Evolutionary conservation across 2,888 invertebrate genomes (phyloP), one percentile per base, ranked within the genome.

Genomic region (Polietes domitor): DNA sequence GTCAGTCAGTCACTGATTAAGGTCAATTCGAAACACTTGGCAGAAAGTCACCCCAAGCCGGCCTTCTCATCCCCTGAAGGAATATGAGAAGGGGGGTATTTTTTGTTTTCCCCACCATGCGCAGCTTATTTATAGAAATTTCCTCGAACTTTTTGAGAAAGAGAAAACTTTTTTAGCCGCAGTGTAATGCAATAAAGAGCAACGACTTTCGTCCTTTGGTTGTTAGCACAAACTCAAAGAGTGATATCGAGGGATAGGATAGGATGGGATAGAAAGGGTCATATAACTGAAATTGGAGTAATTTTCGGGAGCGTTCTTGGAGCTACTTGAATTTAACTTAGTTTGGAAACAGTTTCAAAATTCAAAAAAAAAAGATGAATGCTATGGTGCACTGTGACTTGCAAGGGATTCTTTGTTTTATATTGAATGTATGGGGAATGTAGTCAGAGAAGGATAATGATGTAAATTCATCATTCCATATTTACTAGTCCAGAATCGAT

Each of bases 1-100:
- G 87, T 88, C 47, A 88, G 87, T 88, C 47, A 47, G 75, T 76
- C 61, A 74, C 80, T 83, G 68, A 83, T 83, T 80, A 80, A 63
- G 83, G 83, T 80, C 80, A 83, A 80, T 83, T 83, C 65, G 74
- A 77, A 71, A 77, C 63, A 77, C 70, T 83, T 83, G 74, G 53
- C 53, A 73, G 28, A 70, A 74, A 73, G 61, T 65, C 50, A 61
- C 41, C 10, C 41, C 47, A n/a, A 77, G 65, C 41, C 2, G 58
- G 9, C 37, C 37, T 12, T 37, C 58, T 73, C 24, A 12, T 7
- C 41, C 12, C 41, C 41, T 41, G 32, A 32, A n/a, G n/a, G n/a
- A n/a, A n/a, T 37, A 1, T 37, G 4, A 2, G 4, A 7, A 9
- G 37, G 4, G 10, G 47, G 12, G 47, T 1, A 4, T 32, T 32